Evolutionary conservation across 2,113 vertebrate genomes (phyloP), one percentile per base, ranked within the genome.

Genomic region (Dendropsophus ebraccatus): DNA sequence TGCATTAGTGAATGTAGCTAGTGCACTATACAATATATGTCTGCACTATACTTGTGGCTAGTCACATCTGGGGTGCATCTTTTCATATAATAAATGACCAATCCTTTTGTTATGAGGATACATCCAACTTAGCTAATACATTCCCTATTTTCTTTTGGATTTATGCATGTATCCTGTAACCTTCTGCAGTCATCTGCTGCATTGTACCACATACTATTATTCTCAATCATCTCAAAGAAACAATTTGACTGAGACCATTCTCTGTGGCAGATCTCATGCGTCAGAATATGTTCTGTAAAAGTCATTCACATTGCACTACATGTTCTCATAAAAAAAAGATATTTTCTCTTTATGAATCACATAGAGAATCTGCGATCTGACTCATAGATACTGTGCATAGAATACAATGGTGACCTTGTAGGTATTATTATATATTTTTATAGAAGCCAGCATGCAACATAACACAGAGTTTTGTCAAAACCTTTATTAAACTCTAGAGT

Each of bases 291-390:
- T 72, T 80, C 65, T 70, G 30, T 86, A 86, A 80, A 86, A 80
- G 62, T 72, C 76, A 79, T 80, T 86, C 76, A 86, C 76, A 52
- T 72, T 73, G 75, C 76, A 73, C 76, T 86, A 37, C 75, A 80
- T 86, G 76, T 73, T 86, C 62, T 73, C 62, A 86, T 80, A 52
- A 85, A 85, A 86, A 85, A 81, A 81, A 86, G 9, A 86, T 86
- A 80, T 80, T 86, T 86, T 86, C 84, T 70, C 84, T 86, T 81
- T 72, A 86, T 86, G 84, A 86, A 86, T 86, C 84, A 86, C 47
- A 19, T 80, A 69, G 49, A 80, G 84, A 80, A 86, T 80, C 76
- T 41, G 28, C 35, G 45, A 41, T 41, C 60, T 86, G 84, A 86
- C 76, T 86, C 84, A 86, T 35, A 80, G n/a, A 86, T 72, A 70